Base-by-base conservation (phyloP, 2,113 vertebrate genomes). In the Erinaceus europaeus region DNA sequence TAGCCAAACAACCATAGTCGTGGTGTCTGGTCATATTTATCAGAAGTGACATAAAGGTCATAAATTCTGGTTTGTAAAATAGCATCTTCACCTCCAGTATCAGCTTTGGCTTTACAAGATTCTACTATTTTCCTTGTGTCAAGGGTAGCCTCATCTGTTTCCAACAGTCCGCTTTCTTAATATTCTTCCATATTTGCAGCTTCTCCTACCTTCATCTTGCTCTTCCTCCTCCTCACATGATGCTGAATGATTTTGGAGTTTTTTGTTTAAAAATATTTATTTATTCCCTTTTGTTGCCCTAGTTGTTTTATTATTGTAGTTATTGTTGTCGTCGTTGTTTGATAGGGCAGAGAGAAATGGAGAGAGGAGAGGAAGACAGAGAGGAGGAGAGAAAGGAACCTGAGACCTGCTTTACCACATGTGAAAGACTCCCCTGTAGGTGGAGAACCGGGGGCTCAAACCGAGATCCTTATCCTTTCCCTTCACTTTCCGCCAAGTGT, bases 111-210 rank as follows among this genome's bases (percentile, higher is more conserved):
- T 97, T 99, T 99, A 62, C 92, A 96, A 92, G 97, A 96, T 95
- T 99, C 99, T 71, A 97, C 96, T 81, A 99, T 97, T 96, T 98
- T 99, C 84, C 98, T 98, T 90, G 98, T 99, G 95, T 99, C 99
- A 94, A 99, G 95, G 0, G 98, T 99, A 34, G 99, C 99, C 97
- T 99, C 99, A 92, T 99, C 99, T 25, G 98, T 98, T 95, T 99
- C 99, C 97, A 99, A 88, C 48, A 99, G 97, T 69, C 99, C 99
- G 91, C 99, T 99, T 90, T 99, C 99, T 97, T 99, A 99, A 92
- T 99, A 99, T 90, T 99, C 99, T 98, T 99, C 99, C 99, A 99
- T 99, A 94, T 99, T 99, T 86, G 98, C 99, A 86, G 99, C 98
- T 96, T 99, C 99, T 48, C 96, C 98, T n/a, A n/a, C n/a, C n/a